phyloP scores from a whole-genome alignment of 2,113 vertebrate genomes.

The Brienomyrus brachyistius region DNA sequence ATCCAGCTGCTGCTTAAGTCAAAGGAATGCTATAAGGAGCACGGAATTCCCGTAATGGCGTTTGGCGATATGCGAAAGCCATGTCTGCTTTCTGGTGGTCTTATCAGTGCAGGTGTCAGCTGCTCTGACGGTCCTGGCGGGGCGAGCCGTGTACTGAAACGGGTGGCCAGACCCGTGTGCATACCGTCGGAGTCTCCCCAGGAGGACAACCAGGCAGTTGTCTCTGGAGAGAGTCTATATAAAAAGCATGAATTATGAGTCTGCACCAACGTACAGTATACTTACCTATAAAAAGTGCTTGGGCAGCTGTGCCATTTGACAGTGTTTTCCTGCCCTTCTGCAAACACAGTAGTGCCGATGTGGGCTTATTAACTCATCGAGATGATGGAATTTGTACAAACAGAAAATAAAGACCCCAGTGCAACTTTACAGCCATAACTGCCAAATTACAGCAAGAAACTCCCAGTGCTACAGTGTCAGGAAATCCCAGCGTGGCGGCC shows the following conservation, averaged over 20 bases:
- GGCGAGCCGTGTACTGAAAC: background rate
- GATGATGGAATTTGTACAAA: background rate
- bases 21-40: background rate
- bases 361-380: slow-evolving; percentile 2
- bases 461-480: background rate
- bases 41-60: background rate
- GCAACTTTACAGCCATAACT: background rate
- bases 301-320: slow-evolving; percentile 27
- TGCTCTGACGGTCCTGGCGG: slow-evolving; percentile 3
- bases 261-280: slow-evolving; percentile 34
- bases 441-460: slow-evolving; percentile 4
- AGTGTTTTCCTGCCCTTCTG: slow-evolving; percentile 17
- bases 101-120: slow-evolving; percentile 45
- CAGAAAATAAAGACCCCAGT: background rate
- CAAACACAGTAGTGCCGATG: background rate
- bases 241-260: slow-evolving; percentile 43
- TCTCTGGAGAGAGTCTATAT: slow-evolving; percentile 34
- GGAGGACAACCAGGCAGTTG: slow-evolving; percentile 22
- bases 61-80: slow-evolving; percentile 33
- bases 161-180: background rate
- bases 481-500: background rate
- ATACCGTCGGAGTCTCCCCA: background rate
- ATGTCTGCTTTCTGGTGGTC: slow-evolving; percentile 23
- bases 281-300: slow-evolving; percentile 52
- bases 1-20: background rate